Evolutionary conservation across 2,113 vertebrate genomes (phyloP), one percentile per base, ranked within the genome.

Genomic region (Phrynosoma blainvillii): DNA sequence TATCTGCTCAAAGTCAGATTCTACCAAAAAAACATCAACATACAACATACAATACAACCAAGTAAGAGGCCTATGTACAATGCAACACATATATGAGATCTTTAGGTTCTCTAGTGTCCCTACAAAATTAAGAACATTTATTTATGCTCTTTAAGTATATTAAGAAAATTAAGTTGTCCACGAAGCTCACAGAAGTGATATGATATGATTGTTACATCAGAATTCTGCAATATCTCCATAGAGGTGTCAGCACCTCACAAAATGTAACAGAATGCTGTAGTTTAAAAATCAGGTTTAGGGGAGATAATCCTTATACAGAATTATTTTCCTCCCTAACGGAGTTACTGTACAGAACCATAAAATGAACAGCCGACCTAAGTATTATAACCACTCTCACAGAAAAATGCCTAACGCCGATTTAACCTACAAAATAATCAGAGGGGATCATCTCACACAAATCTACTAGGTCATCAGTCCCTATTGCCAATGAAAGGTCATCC

Each of bases 1-100:
- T 59, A 80, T 32, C 36, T 88, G 82, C 30, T 76, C 59, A 82
- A 83, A 83, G 40, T 11, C 81, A 70, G 62, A 16, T 40, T 84
- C 42, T 68, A 83, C 52, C 4, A 40, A 77, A 62, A 47, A 11
- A 40, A 59, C 23, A 78, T 88, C 62, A 83, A 56, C 47, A 82
- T 54, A 77, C 59, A 68, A 70, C 42, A 82, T 54, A 77, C 59
- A 68, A 83, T 52, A 54, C 59, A 77, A 54, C 36, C 12, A 66
- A 23, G 66, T 52, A 30, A 76, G 42, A 56, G 25, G 23, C 27
- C 66, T 66, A 77, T 88, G 42, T 36, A 65, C 23, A 56, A 1
- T n/a, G 42, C n/a, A 84, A 40, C 36, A 83, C 21, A 16, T 81
- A 83, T 81, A 83, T 32, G 16, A 30, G 27, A 7, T 36, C 16